Evolutionary conservation across 53 echinoderm and acorn worm genomes (phyloP).

Genomic region (Patiria pectinifera): DNA sequence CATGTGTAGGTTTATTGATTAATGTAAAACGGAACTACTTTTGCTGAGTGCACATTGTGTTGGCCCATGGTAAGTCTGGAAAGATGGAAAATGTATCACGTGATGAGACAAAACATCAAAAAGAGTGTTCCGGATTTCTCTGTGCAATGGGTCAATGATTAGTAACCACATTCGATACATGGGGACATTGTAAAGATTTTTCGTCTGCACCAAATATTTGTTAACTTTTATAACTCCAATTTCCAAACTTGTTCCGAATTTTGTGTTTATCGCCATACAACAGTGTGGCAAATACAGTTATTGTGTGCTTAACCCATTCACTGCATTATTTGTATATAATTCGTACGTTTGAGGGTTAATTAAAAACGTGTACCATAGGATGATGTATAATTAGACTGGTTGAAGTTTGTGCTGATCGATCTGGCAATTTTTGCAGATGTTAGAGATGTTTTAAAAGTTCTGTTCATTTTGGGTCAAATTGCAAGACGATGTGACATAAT

Average conservation of each 20-base stretch:
- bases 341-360: constrained; percentile 35
- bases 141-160: neutral
- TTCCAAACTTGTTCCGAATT: neutral
- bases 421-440: constrained; percentile 28
- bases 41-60: neutral
- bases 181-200: neutral
- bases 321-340: constrained; percentile 60
- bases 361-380: constrained; percentile 35
- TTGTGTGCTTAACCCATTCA: neutral
- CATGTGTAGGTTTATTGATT: neutral
- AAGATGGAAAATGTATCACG: neutral
- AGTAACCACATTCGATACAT: neutral
- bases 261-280: neutral
- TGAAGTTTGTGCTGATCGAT: constrained; percentile 40
- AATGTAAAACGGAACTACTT: neutral
- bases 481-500: constrained; percentile 53
- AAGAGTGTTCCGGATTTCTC: too few species aligned
- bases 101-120: neutral
- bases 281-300: neutral
- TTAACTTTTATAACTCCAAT: neutral
- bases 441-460: constrained; percentile 15
- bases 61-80: neutral
- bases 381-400: constrained; percentile 61
- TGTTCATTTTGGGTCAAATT: constrained; percentile 31
- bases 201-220: neutral